Evolutionary conservation across 2,113 vertebrate genomes (phyloP), one percentile per base, ranked within the genome.

Genomic region (Cichladusa arquata): DNA sequence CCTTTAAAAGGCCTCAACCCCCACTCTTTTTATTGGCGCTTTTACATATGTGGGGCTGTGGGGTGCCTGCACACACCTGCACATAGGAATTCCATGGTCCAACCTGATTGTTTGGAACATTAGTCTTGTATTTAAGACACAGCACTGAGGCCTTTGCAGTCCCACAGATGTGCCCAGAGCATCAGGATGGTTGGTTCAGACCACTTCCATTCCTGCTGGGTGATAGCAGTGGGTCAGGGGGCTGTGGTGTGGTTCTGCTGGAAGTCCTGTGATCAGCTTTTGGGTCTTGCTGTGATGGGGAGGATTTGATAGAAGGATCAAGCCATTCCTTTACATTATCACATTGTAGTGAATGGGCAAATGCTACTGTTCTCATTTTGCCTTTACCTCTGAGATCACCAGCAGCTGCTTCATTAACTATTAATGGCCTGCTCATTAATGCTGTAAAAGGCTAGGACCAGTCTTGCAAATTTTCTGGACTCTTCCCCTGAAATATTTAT

Each of bases 331-430:
- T 72, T 2, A 0, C 66, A 24, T 93, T 88, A 66, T 86, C 72
- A 26, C 64, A 13, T 58, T 81, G 90, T 83, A 81, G 76, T 54
- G 86, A 94, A 86, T 83, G 93, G 77, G 72, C 80, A 67, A 69
- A 64, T 3, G 3, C 69, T 81, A 17, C 88, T 88, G 36, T 90
- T 96, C 85, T 94, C 8, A 0, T 92, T 92, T 95, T 88, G 79
- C 53, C 86, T 84, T 77, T 88, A 92, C 92, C 65, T 95, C 93
- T 85, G 95, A 96, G 93, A 95, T 93, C 86, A 88, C 60, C 94
- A 92, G 86, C 93, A 96, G 96, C 94, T 97, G 92, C 92, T 88
- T 97, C 86, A 96, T 97, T 96, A 97, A 96, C 76, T 96, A 95
- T 96, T 97, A 95, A 97, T 96, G 76, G 44, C 36, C 76, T 78